phyloP scores from a whole-genome alignment of 1,140 invertebrate species.

The Phthorimaea operculella region DNA sequence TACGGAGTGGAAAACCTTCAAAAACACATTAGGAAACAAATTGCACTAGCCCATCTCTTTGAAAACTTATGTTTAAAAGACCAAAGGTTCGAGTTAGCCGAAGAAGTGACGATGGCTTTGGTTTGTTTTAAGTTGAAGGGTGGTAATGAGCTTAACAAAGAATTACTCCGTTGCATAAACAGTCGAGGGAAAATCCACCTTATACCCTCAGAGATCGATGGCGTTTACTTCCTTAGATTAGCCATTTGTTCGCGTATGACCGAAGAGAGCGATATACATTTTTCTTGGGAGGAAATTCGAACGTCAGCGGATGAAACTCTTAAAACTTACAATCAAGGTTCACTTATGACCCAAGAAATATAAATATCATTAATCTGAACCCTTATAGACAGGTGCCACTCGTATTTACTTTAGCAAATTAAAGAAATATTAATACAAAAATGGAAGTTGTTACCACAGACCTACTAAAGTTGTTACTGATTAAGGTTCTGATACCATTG shows the following conservation, averaged over 20 bases:
- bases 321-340: too few species aligned
- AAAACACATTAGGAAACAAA: conserved; percentile 83
- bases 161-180: conserved; percentile 88
- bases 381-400: too few species aligned
- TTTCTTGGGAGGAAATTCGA: conserved; percentile 88
- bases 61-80: conserved; percentile 78
- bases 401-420: too few species aligned
- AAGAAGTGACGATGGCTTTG: conserved; percentile 89
- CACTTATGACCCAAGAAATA: too few species aligned
- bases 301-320: conserved; percentile 77
- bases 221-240: conserved; percentile 88
- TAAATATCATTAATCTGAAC: too few species aligned
- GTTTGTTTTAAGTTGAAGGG: conserved; percentile 95
- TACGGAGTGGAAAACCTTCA: conserved; percentile 92
- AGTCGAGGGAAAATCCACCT: conserved; percentile 87
- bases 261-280: conserved; percentile 83
- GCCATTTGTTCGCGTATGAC: conserved; percentile 91
- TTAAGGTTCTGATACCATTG: too few species aligned
- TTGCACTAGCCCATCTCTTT: conserved; percentile 84
- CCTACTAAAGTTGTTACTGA: too few species aligned
- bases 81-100: conserved; percentile 85
- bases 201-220: conserved; percentile 90
- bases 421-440: too few species aligned
- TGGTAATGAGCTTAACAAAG: conserved; percentile 86
- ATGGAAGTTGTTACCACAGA: too few species aligned